phyloP scores from a whole-genome alignment of 2,888 invertebrate genomes.

The Kryphioiulus occultus region DNA sequence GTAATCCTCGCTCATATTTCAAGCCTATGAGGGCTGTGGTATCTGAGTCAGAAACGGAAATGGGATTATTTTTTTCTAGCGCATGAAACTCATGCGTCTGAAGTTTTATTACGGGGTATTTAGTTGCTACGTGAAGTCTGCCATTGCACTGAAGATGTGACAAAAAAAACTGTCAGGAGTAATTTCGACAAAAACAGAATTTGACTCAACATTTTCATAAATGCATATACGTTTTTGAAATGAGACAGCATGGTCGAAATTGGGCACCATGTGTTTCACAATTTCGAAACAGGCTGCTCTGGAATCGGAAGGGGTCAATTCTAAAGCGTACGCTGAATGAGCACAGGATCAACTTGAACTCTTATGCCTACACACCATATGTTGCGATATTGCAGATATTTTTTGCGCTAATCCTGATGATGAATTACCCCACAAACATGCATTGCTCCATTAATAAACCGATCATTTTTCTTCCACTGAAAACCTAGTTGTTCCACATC shows the following conservation, averaged over 20 bases:
- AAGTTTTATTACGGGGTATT: background rate
- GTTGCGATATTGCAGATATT: conserved; percentile 8
- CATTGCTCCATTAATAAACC: conserved; percentile 35
- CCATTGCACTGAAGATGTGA: no score
- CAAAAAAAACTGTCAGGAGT: background rate
- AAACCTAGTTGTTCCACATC: background rate
- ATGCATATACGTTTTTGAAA: background rate
- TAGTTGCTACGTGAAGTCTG: background rate
- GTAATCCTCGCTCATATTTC: conserved; percentile 28
- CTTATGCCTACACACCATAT: background rate
- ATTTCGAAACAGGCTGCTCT: background rate
- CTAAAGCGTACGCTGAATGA: background rate
- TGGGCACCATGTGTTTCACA: background rate
- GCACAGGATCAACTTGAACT: background rate
- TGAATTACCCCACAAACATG: conserved; percentile 30
- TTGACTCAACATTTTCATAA: background rate
- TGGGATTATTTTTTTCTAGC: background rate
- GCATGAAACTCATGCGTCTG: background rate
- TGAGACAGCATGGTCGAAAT: background rate
- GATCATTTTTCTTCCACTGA: conserved; percentile 22
- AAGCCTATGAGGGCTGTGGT: background rate
- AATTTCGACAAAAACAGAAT: background rate
- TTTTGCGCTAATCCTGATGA: conserved; percentile 16
- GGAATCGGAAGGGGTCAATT: background rate
- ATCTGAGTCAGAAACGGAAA: conserved; percentile 8